A percentile compares a stretch with the other conserved stretches of the same genome.
Evolutionary conservation across 2,888 invertebrate species (phyloP).

Genomic region (Lissonota sp.): DNA sequence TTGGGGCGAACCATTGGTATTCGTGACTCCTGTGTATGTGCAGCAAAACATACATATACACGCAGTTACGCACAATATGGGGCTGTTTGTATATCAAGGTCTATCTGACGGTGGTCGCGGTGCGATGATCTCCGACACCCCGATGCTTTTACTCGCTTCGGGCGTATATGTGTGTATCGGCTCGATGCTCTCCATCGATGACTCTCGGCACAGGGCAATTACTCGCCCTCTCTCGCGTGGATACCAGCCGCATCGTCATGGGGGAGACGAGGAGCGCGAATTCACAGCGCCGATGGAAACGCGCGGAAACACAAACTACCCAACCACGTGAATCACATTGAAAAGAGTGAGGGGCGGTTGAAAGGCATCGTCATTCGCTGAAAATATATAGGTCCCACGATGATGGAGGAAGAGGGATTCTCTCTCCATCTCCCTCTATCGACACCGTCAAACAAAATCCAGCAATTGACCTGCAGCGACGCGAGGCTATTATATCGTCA

Average conservation of each 20-base stretch:
- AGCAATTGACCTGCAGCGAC: constrained; percentile 74
- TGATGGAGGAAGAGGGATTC: constrained; percentile 48
- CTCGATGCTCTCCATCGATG: constrained; percentile 57
- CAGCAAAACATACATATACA: constrained; percentile 7
- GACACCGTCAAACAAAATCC: constrained; percentile 77
- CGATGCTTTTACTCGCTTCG: constrained; percentile 43
- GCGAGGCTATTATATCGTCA: constrained; percentile 82
- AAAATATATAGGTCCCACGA: constrained; percentile 55
- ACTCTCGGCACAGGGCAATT: constrained; percentile 64
- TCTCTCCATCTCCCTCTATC: constrained; percentile 29
- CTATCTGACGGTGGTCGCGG: constrained; percentile 58
- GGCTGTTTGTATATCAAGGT: constrained; percentile 11
- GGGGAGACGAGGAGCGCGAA: constrained; percentile 37
- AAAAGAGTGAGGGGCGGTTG: not conserved
- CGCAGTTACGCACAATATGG: not conserved
- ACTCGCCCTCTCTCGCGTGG: constrained; percentile 52
- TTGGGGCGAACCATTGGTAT: constrained; percentile 33
- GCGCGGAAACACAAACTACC: not conserved
- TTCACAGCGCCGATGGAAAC: not conserved
- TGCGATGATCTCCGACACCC: constrained; percentile 64
- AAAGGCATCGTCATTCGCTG: constrained; percentile 48
- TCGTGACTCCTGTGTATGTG: constrained; percentile 24
- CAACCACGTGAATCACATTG: too few relatives aligned
- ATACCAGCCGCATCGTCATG: constrained; percentile 51
- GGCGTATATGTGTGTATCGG: constrained; percentile 23